Evolutionary conservation across 2,113 vertebrate species (phyloP).

Genomic region (Echinops telfairi): DNA sequence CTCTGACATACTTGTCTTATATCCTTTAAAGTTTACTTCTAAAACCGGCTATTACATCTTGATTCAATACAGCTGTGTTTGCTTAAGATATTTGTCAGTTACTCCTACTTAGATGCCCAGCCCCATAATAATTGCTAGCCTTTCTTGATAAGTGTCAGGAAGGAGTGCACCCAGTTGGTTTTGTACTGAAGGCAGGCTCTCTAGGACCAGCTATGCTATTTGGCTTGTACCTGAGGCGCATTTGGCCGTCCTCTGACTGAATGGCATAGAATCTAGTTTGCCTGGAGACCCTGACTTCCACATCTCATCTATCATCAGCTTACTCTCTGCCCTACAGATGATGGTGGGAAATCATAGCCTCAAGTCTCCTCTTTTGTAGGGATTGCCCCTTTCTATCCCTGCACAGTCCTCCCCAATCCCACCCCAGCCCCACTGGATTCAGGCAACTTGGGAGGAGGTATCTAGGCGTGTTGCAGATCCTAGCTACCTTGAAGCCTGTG

Average conservation of each 20-base stretch:
- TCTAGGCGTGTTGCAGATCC: neutral
- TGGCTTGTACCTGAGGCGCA: too few relatives aligned
- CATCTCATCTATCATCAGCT: neutral
- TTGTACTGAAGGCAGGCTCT: neutral
- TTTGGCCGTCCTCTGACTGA: neutral
- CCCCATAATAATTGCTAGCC: neutral
- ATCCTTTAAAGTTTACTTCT: neutral
- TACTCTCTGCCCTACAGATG: neutral
- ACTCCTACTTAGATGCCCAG: neutral
- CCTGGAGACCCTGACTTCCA: neutral
- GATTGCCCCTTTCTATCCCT: neutral
- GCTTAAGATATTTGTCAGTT: neutral
- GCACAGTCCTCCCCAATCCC: too few relatives aligned
- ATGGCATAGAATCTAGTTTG: neutral
- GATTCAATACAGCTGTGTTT: neutral
- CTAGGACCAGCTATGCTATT: neutral
- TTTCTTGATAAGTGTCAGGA: neutral
- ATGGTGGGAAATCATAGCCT: neutral
- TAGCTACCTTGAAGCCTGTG: neutral
- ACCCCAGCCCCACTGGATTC: neutral
- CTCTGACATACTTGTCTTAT: neutral
- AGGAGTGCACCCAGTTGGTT: neutral
- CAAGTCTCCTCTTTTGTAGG: neutral
- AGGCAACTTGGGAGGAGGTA: neutral
- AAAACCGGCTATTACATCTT: neutral